phyloP scores from a whole-genome alignment of 1,140 invertebrate species.

The Meloidogyne floridensis region DNA sequence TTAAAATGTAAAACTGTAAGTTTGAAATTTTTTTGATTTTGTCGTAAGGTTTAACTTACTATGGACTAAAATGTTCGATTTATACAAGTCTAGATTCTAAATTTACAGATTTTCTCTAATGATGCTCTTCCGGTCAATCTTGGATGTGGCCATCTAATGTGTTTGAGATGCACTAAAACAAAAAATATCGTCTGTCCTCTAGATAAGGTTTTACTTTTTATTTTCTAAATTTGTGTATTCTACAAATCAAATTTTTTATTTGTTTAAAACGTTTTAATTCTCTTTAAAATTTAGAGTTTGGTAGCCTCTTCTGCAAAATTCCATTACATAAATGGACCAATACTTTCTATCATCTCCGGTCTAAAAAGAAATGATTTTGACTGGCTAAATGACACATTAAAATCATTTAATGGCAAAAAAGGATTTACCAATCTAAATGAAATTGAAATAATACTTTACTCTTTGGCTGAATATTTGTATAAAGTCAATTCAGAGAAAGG shows the following conservation, averaged over 20 bases:
- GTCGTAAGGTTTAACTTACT: too few species aligned
- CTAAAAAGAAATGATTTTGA: background rate
- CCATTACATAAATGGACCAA: constrained; percentile 28
- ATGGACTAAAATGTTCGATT: too few species aligned
- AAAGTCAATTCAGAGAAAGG: constrained; percentile 52
- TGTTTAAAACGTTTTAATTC: background rate
- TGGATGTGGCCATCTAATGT: constrained; percentile 53
- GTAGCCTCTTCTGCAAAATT: constrained; percentile 8
- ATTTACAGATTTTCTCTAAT: constrained; percentile 48
- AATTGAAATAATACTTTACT: constrained; percentile 22
- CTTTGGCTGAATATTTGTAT: constrained; percentile 39
- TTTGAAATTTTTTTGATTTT: too few species aligned
- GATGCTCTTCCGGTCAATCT: constrained; percentile 53
- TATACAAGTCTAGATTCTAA: background rate
- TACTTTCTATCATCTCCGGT: constrained; percentile 1
- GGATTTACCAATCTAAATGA: background rate
- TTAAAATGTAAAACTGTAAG: constrained; percentile 48
- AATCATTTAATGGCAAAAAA: constrained; percentile 10
- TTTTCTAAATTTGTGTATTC: background rate
- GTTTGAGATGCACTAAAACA: constrained; percentile 39
- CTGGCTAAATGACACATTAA: background rate
- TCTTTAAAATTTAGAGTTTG: background rate
- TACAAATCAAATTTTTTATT: background rate
- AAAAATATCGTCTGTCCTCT: background rate
- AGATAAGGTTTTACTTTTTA: constrained; percentile 9